Base-by-base conservation (phyloP, 2,113 vertebrate species). In the Sylvilagus bachmani region DNA sequence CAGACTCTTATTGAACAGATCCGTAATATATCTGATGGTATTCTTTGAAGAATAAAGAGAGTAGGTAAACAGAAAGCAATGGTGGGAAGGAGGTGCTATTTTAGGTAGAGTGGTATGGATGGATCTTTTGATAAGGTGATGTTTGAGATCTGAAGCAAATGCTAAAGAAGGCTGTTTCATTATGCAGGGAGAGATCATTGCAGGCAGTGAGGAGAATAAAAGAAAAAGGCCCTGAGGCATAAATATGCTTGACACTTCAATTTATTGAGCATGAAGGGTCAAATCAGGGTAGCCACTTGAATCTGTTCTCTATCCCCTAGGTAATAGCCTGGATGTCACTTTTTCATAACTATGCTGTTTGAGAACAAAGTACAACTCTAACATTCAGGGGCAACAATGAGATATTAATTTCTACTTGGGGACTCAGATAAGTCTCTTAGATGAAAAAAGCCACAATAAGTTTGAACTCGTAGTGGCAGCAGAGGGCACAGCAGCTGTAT, bases 121-220 rank as follows among this genome's bases (percentile, higher is more conserved):
- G 38, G 67, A 49, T 0, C 53, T 81, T 94, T 81, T 70, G 83
- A 77, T 53, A 86, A 62, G 51, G 74, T 66, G 55, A 67, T 62
- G 79, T 85, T 89, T 55, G 36, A 91, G 29, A 86, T 19, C 36
- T 31, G 67, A 94, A 92, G 64, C 82, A 91, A 78, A 6, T 9
- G 24, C 61, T 21, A 25, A 92, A 67, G 51, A 55, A 95, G 51
- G 11, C 33, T 53, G 31, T 55, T 90, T 62, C 25, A 27, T 79
- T 67, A 75, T 10, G 27, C 21, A 95, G 58, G 6, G 64, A 88
- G 51, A 84, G 44, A 44, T 21, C 25, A 7, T 69, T 89, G 11
- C 36, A 70, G 89, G 69, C 27, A 81, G 69, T 2, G 27, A 73
- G 53, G 51, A 51, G 36, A 69, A 27, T 67, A 38, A 69, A 79